Evolutionary conservation across 64 coral and sea anemone genomes (phyloP).

Genomic region (Astreopora myriophthalma): DNA sequence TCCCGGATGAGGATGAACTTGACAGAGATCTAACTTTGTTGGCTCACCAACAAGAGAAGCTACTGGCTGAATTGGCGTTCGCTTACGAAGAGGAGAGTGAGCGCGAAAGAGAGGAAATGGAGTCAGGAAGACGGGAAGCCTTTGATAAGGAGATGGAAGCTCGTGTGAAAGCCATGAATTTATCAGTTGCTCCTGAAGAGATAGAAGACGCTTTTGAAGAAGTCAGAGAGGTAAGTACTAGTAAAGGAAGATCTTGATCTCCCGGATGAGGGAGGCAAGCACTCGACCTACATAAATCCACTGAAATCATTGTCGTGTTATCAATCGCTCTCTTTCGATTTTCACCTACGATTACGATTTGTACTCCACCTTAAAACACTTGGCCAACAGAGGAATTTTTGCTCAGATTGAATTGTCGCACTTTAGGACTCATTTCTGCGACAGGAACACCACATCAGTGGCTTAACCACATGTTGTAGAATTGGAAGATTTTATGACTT

Average conservation of each 20-base stretch:
- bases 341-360: too few relatives aligned
- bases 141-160: slow-evolving; percentile 97
- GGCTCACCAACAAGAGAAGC: slow-evolving; percentile 91
- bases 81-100: slow-evolving; percentile 93
- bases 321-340: too few relatives aligned
- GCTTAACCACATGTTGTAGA: too few relatives aligned
- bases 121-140: slow-evolving; percentile 76
- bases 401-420: too few relatives aligned
- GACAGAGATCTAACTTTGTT: slow-evolving; percentile 86
- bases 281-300: too few relatives aligned
- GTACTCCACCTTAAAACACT: too few relatives aligned
- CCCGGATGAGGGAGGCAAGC: too few relatives aligned
- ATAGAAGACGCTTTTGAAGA: slow-evolving; percentile 86
- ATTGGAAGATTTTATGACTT: not conserved
- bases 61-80: slow-evolving; percentile 82
- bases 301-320: too few relatives aligned
- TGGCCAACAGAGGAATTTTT: too few relatives aligned
- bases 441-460: too few relatives aligned
- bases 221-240: slow-evolving; percentile 82
- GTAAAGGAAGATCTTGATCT: too few relatives aligned
- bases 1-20: slow-evolving; percentile 89
- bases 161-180: slow-evolving; percentile 79
- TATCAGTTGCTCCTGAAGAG: slow-evolving; percentile 72
- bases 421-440: too few relatives aligned
- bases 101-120: slow-evolving; percentile 77